Evolutionary conservation across 1,140 invertebrate species (phyloP), one percentile per base, ranked within the genome.

Genomic region (Bombus breviceps): DNA sequence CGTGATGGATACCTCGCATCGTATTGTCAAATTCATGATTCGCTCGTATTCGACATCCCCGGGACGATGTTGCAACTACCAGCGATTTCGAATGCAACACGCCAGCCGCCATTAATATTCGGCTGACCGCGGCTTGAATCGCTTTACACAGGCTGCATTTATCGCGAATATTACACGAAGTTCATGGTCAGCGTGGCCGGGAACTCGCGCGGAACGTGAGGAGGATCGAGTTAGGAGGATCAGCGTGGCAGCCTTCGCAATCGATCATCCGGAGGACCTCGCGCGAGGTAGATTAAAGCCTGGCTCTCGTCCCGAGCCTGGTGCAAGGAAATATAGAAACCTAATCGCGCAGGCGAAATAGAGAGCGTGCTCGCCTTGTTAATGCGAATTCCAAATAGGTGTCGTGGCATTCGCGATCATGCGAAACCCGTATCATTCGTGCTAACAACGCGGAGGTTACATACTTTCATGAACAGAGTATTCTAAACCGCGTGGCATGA

Each of bases 81-180:
- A 62, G 4, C 59, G 12, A 53, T 76, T 53, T 53, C 15, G 37
- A 83, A 77, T 68, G 73, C 66, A 76, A 76, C 74, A 22, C 57
- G 68, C 39, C 39, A 22, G 43, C 18, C 62, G 75, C 32, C 82
- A 84, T 84, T 84, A 84, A 84, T 84, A 84, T 84, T 62, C 82
- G 34, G 39, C 39, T 34, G 64, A 43, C 66, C 59, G 75, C 64
- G 32, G 66, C 71, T 82, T 32, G 76, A 80, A 72, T 85, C 76
- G 77, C 41, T 85, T 85, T 85, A 80, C 83, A 85, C 77, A 62
- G 77, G 83, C 71, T 43, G 68, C 83, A 64, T 85, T 73, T 85
- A 85, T 85, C 77, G 83, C 83, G 83, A 85, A 85, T 85, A 85
- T 85, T 85, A 85, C 83, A 85, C 83, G 83, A 85, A 85, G 83